Conservation (phyloP, 2,888 invertebrate genomes). For the Drosophila stalkeri region DNA sequence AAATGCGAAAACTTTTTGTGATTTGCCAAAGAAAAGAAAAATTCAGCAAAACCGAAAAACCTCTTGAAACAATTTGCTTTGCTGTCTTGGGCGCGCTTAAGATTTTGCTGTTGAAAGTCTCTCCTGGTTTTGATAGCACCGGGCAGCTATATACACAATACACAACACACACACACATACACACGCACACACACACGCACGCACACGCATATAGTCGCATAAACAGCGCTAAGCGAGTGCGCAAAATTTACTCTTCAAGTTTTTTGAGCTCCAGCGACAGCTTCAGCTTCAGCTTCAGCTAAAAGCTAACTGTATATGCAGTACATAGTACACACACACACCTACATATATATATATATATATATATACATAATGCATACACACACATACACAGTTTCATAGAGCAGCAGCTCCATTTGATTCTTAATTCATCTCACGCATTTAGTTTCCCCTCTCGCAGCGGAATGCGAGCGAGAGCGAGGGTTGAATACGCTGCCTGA, state of each 20-base stretch:
- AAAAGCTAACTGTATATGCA: constrained; percentile 16
- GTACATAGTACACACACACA: constrained; percentile 10
- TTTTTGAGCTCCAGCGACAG: constrained; percentile 17
- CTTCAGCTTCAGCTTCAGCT: constrained; percentile 15
- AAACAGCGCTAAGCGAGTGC: constrained; percentile 21
- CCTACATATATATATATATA: background rate
- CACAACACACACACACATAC: constrained; percentile 27
- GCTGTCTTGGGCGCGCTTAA: constrained; percentile 50
- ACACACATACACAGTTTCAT: constrained; percentile 31
- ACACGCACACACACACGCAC: constrained; percentile 4
- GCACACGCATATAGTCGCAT: background rate
- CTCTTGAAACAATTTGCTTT: constrained; percentile 51
- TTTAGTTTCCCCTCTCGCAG: constrained; percentile 27
- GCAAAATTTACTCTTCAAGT: constrained; percentile 33
- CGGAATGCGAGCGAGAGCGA: constrained; percentile 36
- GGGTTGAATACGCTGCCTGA: constrained; percentile 37
- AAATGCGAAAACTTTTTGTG: background rate
- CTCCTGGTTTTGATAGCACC: constrained; percentile 55
- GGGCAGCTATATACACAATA: constrained; percentile 48
- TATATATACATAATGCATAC: constrained; percentile 16
- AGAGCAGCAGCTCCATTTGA: constrained; percentile 19
- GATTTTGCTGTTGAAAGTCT: constrained; percentile 37
- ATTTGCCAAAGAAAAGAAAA: background rate
- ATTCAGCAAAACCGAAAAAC: background rate
- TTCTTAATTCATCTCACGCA: constrained; percentile 26